Evolutionary conservation across 2,797 vertebrate genomes (phyloP).

Genomic region (Hydrolagus colliei): DNA sequence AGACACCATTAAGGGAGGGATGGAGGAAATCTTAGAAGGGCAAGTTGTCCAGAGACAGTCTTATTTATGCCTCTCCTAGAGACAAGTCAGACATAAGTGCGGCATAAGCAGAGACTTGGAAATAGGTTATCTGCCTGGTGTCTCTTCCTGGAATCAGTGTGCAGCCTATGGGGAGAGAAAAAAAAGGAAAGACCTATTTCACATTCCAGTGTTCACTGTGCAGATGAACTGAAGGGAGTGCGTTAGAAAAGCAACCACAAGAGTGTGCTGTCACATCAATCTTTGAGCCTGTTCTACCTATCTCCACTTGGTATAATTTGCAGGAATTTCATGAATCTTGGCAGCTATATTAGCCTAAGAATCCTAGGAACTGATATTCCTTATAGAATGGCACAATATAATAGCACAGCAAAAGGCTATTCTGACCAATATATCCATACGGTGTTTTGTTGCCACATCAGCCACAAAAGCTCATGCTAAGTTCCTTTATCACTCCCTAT

Average conservation of each 20-base stretch:
- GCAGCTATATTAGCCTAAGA: too few relatives aligned
- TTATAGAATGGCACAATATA: too few relatives aligned
- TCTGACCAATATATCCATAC: too few relatives aligned
- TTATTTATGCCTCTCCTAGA: not conserved
- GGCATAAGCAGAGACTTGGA: not conserved
- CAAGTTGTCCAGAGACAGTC: not conserved
- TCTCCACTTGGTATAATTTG: not conserved
- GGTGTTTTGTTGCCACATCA: too few relatives aligned
- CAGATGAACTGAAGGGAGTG: not conserved
- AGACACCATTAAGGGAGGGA: not conserved
- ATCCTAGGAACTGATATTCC: too few relatives aligned
- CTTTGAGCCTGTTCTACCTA: not conserved
- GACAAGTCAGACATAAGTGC: not conserved
- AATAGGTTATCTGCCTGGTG: not conserved
- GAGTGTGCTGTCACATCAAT: not conserved
- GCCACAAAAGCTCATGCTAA: too few relatives aligned
- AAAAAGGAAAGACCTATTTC: not conserved
- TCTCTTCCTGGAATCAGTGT: too few relatives aligned
- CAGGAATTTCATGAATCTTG: not conserved
- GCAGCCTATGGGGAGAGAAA: not conserved
- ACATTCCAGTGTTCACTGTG: not conserved
- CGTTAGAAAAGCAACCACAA: not conserved
- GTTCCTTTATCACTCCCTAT: too few relatives aligned
- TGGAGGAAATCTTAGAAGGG: not conserved
- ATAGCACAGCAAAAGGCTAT: too few relatives aligned